A percentile compares a stretch with the other conserved stretches of the same genome.
phyloP scores from a whole-genome alignment of 64 coral and sea anemone genomes.

The Anthopleura sola region DNA sequence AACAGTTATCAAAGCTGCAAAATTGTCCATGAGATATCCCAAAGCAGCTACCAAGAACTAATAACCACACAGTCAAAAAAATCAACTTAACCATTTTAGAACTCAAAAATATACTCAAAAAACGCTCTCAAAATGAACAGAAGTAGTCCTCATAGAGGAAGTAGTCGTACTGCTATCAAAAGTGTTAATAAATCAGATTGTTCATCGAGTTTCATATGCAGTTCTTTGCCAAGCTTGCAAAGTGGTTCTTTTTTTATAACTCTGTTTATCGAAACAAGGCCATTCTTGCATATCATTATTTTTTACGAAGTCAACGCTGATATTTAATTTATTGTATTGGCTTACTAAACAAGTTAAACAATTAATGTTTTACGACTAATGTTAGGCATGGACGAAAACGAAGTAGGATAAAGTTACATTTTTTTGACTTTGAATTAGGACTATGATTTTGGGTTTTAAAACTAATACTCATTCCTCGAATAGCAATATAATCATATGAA shows the following conservation, averaged over 20 bases:
- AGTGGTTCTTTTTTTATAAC: background rate
- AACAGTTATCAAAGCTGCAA: conserved; percentile 47
- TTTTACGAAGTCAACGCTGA: background rate
- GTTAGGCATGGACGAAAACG: background rate
- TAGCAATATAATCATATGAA: background rate
- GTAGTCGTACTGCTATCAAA: background rate
- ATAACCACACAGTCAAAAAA: background rate
- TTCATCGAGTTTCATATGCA: background rate
- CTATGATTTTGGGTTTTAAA: background rate
- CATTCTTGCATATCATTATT: background rate
- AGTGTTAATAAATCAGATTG: background rate
- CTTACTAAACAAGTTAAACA: background rate
- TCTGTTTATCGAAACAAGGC: background rate
- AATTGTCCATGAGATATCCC: background rate
- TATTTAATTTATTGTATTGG: background rate
- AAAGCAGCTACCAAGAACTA: background rate
- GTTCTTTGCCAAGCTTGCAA: background rate
- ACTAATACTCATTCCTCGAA: background rate
- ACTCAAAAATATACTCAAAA: background rate
- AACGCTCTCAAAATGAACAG: background rate
- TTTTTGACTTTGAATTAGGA: background rate
- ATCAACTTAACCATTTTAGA: background rate
- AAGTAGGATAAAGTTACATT: no score
- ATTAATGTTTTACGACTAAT: no score
- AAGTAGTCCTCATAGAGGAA: background rate